phyloP scores from a whole-genome alignment of 2,113 vertebrate genomes.

The human region GRCh38 chr17:33292001-33292500 shows the following conservation, averaged over 20 bases:
- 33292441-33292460: slow-evolving; percentile 48
- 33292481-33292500: slow-evolving; percentile 53
- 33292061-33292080: slow-evolving; percentile 74
- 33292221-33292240: slow-evolving; percentile 74
- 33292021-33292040: slow-evolving; percentile 71
- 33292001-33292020: slow-evolving; percentile 76
- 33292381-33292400: slow-evolving; percentile 15
- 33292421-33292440: slow-evolving; percentile 39
- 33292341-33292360: slow-evolving; percentile 46
- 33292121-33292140: slow-evolving; percentile 76
- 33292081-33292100: slow-evolving; percentile 75
- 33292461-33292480: slow-evolving; percentile 45
- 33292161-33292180: slow-evolving; percentile 78
- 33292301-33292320: slow-evolving; percentile 66
- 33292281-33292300: slow-evolving; percentile 69
- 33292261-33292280: slow-evolving; percentile 79
- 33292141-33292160: slow-evolving; percentile 69
- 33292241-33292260: slow-evolving; percentile 75
- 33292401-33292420: slow-evolving; percentile 29
- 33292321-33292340: slow-evolving; percentile 59
- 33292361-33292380: slow-evolving; percentile 29
- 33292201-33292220: slow-evolving; percentile 55
- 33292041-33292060: slow-evolving; percentile 78
- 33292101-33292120: slow-evolving; percentile 78
- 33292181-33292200: slow-evolving; percentile 69